phyloP scores from a whole-genome alignment of 2,113 vertebrate genomes.

The Centropristis striata region DNA sequence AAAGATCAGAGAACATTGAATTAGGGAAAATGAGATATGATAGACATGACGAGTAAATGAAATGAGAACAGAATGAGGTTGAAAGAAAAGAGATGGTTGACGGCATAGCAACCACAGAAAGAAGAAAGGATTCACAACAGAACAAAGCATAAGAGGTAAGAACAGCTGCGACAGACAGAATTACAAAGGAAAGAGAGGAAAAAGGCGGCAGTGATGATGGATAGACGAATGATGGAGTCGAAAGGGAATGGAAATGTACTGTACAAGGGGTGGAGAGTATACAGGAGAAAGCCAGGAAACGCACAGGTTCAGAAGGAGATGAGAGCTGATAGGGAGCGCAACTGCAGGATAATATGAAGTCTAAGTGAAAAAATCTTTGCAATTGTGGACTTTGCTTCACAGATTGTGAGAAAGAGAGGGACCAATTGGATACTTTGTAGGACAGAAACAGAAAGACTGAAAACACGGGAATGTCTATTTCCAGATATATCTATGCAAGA shows the following conservation, averaged over 20 bases:
- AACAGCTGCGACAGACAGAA: slow-evolving; percentile 10
- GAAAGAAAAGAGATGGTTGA: neutral
- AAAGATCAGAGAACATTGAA: neutral
- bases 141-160: slow-evolving; percentile 6
- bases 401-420: neutral
- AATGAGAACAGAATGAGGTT: slow-evolving; percentile 4
- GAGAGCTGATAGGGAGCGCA: neutral
- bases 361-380: slow-evolving; percentile 7
- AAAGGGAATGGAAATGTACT: neutral
- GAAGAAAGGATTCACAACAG: slow-evolving; percentile 18
- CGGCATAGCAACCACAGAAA: neutral
- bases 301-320: slow-evolving; percentile 16
- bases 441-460: slow-evolving; percentile 16
- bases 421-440: slow-evolving; percentile 5
- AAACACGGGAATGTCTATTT: slow-evolving; percentile 53
- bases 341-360: slow-evolving; percentile 12
- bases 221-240: neutral
- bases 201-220: neutral
- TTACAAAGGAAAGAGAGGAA: neutral
- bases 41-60: neutral
- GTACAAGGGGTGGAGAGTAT: neutral
- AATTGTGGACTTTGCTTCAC: neutral
- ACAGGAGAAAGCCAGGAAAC: slow-evolving; percentile 17
- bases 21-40: neutral
- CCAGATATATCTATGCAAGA: slow-evolving; percentile 75